Conservation (phyloP, 1,140 invertebrate species). For the Nephila pilipes region DNA sequence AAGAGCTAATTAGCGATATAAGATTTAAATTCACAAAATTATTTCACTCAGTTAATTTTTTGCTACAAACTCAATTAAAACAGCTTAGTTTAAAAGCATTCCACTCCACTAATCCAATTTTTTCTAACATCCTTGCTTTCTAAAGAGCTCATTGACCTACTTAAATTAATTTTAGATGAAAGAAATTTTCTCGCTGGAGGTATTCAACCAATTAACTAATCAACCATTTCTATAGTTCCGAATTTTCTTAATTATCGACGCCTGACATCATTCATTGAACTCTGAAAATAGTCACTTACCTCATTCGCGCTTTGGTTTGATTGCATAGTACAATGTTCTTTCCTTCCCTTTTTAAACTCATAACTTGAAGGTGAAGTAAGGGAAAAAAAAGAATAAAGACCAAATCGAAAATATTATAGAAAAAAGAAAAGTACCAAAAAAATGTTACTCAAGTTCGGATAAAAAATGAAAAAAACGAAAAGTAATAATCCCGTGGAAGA, state of each 20-base stretch:
- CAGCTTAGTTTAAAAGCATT: neutral
- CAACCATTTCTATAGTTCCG: neutral
- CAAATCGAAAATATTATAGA: neutral
- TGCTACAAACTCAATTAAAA: neutral
- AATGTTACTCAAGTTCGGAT: slow-evolving; percentile 25
- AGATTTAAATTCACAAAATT: neutral
- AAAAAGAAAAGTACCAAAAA: neutral
- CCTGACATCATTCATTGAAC: neutral
- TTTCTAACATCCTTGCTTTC: too few species aligned
- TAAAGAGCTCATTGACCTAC: neutral
- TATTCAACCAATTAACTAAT: neutral
- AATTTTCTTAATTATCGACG: neutral
- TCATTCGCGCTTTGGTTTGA: neutral
- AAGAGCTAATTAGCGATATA: too few species aligned
- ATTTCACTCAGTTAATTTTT: neutral
- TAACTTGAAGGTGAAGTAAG: neutral
- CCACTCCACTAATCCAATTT: too few species aligned
- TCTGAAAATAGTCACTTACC: neutral
- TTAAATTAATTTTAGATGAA: neutral
- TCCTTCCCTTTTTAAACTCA: too few species aligned
- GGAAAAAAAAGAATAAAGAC: neutral
- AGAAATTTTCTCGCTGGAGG: neutral
- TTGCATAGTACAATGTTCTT: neutral
- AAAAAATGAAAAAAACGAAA: slow-evolving; percentile 34
- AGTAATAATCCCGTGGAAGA: slow-evolving; percentile 49